phyloP scores from a whole-genome alignment of 2,888 invertebrate genomes.

The Cephus nigrinus region DNA sequence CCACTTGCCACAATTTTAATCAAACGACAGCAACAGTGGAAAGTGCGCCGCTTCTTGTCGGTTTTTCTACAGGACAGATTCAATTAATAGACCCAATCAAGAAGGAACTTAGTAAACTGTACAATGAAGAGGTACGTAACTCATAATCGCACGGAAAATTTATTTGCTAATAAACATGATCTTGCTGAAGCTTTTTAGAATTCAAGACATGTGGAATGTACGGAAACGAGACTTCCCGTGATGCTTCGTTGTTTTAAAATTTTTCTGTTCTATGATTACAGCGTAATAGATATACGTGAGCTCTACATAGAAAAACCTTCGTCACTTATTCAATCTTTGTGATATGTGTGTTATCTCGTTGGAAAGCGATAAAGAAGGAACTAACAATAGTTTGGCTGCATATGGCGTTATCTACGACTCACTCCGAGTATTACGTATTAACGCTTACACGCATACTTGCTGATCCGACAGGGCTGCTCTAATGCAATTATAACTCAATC shows the following conservation, averaged over 20 bases:
- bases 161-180: neutral
- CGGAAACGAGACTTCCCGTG: neutral
- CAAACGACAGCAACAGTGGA: conserved; percentile 82
- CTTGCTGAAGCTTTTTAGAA: neutral
- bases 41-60: conserved; percentile 91
- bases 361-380: conserved; percentile 34
- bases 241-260: neutral
- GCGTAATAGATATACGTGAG: conserved; percentile 9
- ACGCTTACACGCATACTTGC: neutral
- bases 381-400: conserved; percentile 30
- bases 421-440: neutral
- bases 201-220: neutral
- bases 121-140: conserved; percentile 92
- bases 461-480: conserved; percentile 10
- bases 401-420: neutral
- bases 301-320: conserved; percentile 24
- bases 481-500: conserved; percentile 38
- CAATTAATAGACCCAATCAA: conserved; percentile 97
- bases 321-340: conserved; percentile 28
- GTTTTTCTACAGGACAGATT: conserved; percentile 98
- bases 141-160: neutral
- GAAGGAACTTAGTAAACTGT: conserved; percentile 95
- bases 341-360: conserved; percentile 42
- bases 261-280: neutral
- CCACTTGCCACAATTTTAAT: conserved; percentile 99